Conservation (phyloP, 2,113 vertebrate genomes). For the Tachysurus fulvidraco region DNA sequence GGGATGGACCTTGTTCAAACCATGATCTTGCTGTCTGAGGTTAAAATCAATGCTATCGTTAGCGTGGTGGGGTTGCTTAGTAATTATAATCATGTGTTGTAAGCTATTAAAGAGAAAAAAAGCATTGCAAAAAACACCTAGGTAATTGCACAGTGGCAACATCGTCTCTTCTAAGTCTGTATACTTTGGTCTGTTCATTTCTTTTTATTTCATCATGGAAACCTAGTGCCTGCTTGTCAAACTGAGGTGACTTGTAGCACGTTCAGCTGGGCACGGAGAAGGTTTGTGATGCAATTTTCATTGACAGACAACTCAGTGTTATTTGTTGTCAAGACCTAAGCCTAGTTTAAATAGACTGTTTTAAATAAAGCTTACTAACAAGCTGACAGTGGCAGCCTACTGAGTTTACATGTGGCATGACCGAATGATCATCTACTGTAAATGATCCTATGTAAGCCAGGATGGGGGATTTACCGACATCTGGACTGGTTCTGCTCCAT, state of each 20-base stretch:
- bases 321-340: neutral
- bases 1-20: too few species aligned
- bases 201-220: neutral
- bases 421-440: neutral
- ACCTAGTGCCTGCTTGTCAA: neutral
- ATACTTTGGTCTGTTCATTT: neutral
- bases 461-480: slow-evolving; percentile 6
- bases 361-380: neutral
- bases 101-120: too few species aligned
- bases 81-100: too few species aligned
- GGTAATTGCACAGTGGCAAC: too few species aligned
- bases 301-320: neutral
- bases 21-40: too few species aligned
- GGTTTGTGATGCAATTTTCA: neutral
- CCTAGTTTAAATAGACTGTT: neutral
- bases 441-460: neutral
- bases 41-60: too few species aligned
- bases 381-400: neutral
- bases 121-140: too few species aligned
- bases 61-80: too few species aligned
- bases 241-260: neutral
- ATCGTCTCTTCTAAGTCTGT: too few species aligned
- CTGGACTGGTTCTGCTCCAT: slow-evolving; percentile 5
- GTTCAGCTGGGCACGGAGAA: neutral
- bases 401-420: slow-evolving; percentile 4